These are phyloP conservation scores for Phrynosoma platyrhinos DNA, from an alignment of 2,113 vertebrate species.

Conservation along the genomic window DNA sequence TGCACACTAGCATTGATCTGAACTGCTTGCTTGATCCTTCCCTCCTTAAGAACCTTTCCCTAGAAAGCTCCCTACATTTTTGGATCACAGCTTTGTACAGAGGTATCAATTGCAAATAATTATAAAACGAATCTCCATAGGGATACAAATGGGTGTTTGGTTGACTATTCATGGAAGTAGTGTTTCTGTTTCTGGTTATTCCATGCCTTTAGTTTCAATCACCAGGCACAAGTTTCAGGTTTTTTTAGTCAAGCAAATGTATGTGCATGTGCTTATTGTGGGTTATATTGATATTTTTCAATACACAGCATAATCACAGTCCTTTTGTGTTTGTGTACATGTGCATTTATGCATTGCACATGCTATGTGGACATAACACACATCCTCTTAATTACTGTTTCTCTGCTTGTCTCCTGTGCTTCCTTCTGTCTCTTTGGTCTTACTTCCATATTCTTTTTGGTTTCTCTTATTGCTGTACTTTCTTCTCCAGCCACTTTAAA, in stretches of 20 bases:
- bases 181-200: neutral
- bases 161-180: neutral
- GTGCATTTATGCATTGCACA: neutral
- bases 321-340: neutral
- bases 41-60: neutral
- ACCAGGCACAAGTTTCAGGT: neutral
- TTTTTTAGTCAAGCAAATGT: neutral
- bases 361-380: neutral
- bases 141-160: neutral
- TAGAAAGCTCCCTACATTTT: neutral
- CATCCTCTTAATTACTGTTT: neutral
- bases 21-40: neutral
- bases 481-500: constrained; percentile 14
- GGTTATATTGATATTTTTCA: neutral
- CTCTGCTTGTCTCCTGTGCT: neutral
- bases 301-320: neutral
- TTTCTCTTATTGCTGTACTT: neutral
- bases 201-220: neutral
- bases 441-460: constrained; percentile 25
- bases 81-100: neutral
- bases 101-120: neutral
- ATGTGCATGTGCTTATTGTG: neutral
- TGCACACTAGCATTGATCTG: neutral
- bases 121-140: neutral
- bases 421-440: neutral